Percentiles rank a stretch among this genome's conserved stretches.
These are phyloP conservation scores for Chauna torquata DNA, from an alignment of 2,113 vertebrate species.

Conservation along the genomic window DNA sequence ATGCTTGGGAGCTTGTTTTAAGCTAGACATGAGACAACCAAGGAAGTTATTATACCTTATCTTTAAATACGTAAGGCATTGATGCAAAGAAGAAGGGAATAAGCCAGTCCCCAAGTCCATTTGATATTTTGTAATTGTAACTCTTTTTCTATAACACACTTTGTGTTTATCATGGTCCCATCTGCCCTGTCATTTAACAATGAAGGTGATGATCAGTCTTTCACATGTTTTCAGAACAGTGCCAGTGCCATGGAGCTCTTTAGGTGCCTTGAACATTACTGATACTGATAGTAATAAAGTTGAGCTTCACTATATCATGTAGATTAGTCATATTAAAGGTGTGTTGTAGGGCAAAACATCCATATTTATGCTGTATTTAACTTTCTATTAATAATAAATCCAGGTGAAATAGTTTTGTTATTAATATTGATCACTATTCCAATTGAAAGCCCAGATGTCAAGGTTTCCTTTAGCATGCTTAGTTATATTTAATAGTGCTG, in stretches of 20 bases:
- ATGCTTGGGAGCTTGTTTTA: neutral
- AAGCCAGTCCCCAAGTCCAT: neutral
- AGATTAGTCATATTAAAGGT: slow-evolving; percentile 56
- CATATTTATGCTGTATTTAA: slow-evolving; percentile 76
- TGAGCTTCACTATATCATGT: slow-evolving; percentile 47
- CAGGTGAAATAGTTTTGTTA: slow-evolving; percentile 71
- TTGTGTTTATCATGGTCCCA: neutral
- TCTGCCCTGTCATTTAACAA: neutral
- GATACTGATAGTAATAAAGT: neutral
- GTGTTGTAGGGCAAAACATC: slow-evolving; percentile 61
- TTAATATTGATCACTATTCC: slow-evolving; percentile 81
- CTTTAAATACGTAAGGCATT: neutral
- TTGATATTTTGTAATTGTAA: neutral
- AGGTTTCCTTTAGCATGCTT: slow-evolving; percentile 64
- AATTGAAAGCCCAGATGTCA: slow-evolving; percentile 78
- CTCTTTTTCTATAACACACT: neutral
- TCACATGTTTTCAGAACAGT: neutral
- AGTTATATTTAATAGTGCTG: slow-evolving; percentile 77
- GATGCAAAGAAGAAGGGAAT: neutral
- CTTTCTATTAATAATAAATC: slow-evolving; percentile 80
- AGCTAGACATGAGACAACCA: neutral
- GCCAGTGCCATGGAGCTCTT: neutral
- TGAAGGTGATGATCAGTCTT: neutral
- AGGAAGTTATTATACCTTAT: neutral
- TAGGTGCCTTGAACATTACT: neutral